Base-by-base conservation (phyloP, 30 jellyfish, hydroid and myxozoan species). In the Turritopsis dohrnii region DNA sequence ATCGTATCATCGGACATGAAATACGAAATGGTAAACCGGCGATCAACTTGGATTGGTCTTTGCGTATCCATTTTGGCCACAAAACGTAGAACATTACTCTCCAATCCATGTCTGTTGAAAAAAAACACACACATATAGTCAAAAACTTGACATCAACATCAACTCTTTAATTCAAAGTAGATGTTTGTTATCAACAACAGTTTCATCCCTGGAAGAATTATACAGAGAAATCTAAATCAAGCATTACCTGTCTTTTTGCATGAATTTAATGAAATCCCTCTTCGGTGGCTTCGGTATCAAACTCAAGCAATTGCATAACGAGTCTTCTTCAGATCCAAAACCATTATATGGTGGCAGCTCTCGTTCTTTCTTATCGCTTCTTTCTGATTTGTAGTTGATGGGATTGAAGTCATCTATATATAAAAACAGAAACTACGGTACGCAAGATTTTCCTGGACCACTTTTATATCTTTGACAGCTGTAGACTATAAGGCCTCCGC, bases 171-270 rank as follows among this genome's bases (percentile, higher is more conserved):
- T n/a, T n/a, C n/a, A n/a, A n/a, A n/a, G n/a, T n/a, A n/a, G n/a
- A n/a, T n/a, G n/a, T n/a, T n/a, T n/a, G n/a, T n/a, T n/a, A n/a
- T n/a, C n/a, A n/a, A n/a, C n/a, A n/a, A n/a, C n/a, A n/a, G n/a
- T n/a, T n/a, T n/a, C n/a, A n/a, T n/a, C n/a, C n/a, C n/a, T n/a
- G n/a, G n/a, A n/a, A n/a, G n/a, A n/a, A n/a, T n/a, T n/a, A n/a
- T n/a, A n/a, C n/a, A n/a, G n/a, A n/a, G n/a, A n/a, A n/a, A n/a
- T n/a, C n/a, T n/a, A n/a, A n/a, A n/a, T n/a, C n/a, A n/a, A n/a
- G n/a, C n/a, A n/a, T n/a, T n/a, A 93, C 98, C 98, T 88, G 76
- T 93, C 98, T 73, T 89, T 93, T 52, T 93, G 95, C 98, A 93
- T 93, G 89, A 93, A 93, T 30, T 93, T 93, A 82, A 88, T 88